Evolutionary conservation across 2,113 vertebrate genomes (phyloP), one percentile per base, ranked within the genome.

Genomic region (Antennarius striatus): DNA sequence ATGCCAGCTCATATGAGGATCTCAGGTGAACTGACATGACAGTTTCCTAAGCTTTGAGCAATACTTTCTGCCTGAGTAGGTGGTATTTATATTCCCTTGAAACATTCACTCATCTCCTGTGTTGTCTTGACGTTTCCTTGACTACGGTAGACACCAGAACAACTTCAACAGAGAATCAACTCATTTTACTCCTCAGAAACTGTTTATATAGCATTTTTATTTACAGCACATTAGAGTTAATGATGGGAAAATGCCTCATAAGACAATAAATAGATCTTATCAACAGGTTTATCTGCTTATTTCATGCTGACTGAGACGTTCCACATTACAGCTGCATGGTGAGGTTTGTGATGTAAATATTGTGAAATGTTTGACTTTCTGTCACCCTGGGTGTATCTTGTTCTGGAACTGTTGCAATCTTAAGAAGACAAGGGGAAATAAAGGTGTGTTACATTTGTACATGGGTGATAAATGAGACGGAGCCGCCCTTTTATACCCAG

Each of bases 341-440:
- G 1, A 4, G 16, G 22, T 55, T 56, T 59, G 63, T 36, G 5
- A 5, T 29, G 0, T 46, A 52, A 77, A 58, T 5, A 49, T 14
- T 45, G 4, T 56, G 69, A 52, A 76, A 71, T 72, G 61, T 79
- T 68, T 71, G 63, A 54, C 56, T 67, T 64, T 46, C 16, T 13
- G 61, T 36, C 13, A 47, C 52, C 42, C 16, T 40, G 71, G 80
- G 83, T 58, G 89, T 63, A 80, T 68, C 63, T 42, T n/a, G 1
- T 49, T 43, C n/a, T 43, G 7, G 49, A n/a, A 16, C 53, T 36
- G 17, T 48, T 64, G 12, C 4, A 56, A 4, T 46, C 53, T 6
- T 39, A 5, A 70, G 30, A 62, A 77, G 66, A 68, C 48, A 63
- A 77, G 71, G 8, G 42, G 11, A 56, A 71, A 55, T 30, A 12